Evolutionary conservation across 2,888 invertebrate genomes (phyloP).

Genomic region (Xanthia icteritia): DNA sequence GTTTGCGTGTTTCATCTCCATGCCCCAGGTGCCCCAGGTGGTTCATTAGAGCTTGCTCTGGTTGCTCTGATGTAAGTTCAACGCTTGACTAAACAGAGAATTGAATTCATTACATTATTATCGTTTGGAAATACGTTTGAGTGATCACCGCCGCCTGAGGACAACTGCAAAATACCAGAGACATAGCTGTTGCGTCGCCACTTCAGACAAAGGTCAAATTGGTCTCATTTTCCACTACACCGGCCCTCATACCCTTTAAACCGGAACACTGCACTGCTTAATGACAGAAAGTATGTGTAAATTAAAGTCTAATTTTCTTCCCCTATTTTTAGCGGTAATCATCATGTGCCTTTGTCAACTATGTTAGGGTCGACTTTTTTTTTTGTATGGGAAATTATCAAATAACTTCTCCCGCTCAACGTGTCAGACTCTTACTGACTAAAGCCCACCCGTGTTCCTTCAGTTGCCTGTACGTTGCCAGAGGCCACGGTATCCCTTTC

Average conservation of each 20-base stretch:
- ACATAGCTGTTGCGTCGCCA: not conserved
- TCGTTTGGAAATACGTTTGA: not conserved
- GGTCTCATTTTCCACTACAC: not conserved
- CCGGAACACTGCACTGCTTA: not conserved
- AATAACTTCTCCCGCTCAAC: no score
- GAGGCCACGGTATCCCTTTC: no score
- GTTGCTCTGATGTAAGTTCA: not conserved
- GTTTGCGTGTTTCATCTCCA: constrained; percentile 17
- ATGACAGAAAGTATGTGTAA: not conserved
- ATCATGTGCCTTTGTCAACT: not conserved
- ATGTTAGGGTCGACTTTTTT: no score
- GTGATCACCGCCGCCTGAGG: no score
- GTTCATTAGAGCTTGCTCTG: not conserved
- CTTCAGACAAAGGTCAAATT: not conserved
- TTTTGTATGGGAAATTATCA: no score
- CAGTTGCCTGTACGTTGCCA: no score
- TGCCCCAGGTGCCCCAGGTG: no score
- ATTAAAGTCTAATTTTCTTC: not conserved
- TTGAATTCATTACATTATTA: not conserved
- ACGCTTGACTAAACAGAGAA: constrained; percentile 24
- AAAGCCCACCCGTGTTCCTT: no score
- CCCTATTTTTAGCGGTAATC: not conserved
- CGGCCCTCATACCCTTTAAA: not conserved
- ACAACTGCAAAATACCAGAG: not conserved
- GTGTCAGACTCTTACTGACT: no score